Evolutionary conservation across 2,797 vertebrate genomes (phyloP).

Genomic region (Rhincodon typus): DNA sequence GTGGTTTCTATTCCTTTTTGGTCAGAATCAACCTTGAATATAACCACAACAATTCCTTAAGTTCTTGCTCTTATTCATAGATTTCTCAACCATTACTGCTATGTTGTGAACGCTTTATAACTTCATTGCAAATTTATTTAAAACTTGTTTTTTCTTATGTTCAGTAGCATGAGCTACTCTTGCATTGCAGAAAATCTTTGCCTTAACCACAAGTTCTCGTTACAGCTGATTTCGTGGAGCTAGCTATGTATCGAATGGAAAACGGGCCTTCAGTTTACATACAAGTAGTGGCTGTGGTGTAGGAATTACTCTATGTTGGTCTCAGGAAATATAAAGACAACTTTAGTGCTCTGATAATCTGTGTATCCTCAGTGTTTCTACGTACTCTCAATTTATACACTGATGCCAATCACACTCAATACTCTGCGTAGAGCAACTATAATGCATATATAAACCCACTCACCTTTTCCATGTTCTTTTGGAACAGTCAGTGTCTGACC

Average conservation of each 20-base stretch:
- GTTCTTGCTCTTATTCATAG: background rate
- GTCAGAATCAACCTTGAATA: background rate
- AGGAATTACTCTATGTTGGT: background rate
- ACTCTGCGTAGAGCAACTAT: background rate
- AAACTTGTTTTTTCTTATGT: background rate
- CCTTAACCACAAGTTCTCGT: background rate
- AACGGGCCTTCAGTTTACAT: background rate
- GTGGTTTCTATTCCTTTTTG: background rate
- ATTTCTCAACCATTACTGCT: background rate
- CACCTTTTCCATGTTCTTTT: constrained; percentile 80
- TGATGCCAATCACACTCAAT: background rate
- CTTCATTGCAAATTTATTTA: background rate
- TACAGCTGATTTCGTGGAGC: background rate
- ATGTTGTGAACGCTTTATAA: background rate
- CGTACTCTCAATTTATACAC: background rate
- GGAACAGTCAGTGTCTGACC: constrained; percentile 75
- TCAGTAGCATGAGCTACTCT: background rate
- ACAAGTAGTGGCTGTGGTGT: background rate
- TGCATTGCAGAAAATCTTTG: background rate
- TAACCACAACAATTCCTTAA: background rate
- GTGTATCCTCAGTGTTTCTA: background rate
- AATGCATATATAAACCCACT: background rate
- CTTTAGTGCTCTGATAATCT: background rate
- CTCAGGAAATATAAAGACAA: background rate
- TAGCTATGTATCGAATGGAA: background rate